Base-by-base conservation (phyloP, 1,140 invertebrate species). In the Brachionus calyciflorus region DNA sequence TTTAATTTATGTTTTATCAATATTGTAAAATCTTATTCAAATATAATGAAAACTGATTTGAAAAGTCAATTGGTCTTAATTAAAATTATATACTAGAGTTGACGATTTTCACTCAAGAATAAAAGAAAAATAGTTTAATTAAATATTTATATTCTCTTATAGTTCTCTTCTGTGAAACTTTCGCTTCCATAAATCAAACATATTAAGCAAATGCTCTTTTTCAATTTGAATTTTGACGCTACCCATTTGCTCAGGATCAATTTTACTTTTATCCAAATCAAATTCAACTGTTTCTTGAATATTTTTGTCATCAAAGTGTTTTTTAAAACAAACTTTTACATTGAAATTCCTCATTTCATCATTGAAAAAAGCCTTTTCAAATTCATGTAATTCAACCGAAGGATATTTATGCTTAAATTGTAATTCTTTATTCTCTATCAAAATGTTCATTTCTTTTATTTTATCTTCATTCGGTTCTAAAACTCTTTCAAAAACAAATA, bases 401-500 rank as follows among this genome's bases (percentile, higher is more conserved):
- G 53, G 24, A 55, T 28, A 55, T n/a, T 55, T 55, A 17, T 55
- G 19, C 26, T 33, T 28, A 30, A 55, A n/a, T 30, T n/a, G 17
- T 28, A 28, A 1, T 21, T 55, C 9, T n/a, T 55, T 24, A 2
- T 55, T 28, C 14, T 55, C 12, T 10, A 55, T 28, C 33, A 55
- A 55, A 28, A 28, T 33, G 9, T 55, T 55, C 6, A 55, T n/a
- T 3, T n/a, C 4, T 10, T 28, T 55, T 3, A 55, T 55, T 26
- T 55, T 55, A 28, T 55, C 53, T 14, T 55, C 12, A 28, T 55
- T 28, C 3, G 53, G 53, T 28, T 55, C 24, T 28, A 28, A 28
- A 24, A 28, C 33, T 33, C 53, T 55, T 28, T 55, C 53, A 55
- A 55, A 55, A 55, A 55, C 53, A 55, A 55, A 55, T 28, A 55